phyloP scores from a whole-genome alignment of 2,113 vertebrate species.

The Nothobranchius furzeri region DNA sequence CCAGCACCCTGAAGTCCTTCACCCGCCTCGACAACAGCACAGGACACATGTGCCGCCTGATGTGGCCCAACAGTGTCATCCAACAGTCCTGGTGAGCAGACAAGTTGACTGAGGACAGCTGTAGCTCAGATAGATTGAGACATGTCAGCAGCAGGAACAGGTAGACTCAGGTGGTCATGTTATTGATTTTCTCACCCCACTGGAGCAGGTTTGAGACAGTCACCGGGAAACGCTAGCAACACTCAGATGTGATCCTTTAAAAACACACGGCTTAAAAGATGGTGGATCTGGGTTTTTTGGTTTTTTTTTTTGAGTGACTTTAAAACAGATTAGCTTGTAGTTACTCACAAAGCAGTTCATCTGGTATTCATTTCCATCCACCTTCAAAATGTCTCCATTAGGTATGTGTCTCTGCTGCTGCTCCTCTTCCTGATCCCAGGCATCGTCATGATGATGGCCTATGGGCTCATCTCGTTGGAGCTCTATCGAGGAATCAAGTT shows the following conservation, averaged over 20 bases:
- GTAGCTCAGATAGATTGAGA: background rate
- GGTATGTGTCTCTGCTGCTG: slow-evolving; percentile 92
- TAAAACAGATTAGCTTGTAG: too few relatives aligned
- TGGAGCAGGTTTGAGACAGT: background rate
- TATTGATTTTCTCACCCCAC: slow-evolving; percentile 28
- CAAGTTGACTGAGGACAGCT: background rate
- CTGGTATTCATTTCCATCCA: background rate
- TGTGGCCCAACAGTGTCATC: slow-evolving; percentile 87
- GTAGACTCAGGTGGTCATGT: slow-evolving; percentile 4
- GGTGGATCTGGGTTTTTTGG: background rate
- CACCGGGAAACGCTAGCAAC: background rate
- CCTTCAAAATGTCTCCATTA: slow-evolving; percentile 45
- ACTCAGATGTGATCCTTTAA: too few relatives aligned
- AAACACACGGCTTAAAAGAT: background rate
- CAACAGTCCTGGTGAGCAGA: slow-evolving; percentile 92
- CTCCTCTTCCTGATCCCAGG: slow-evolving; percentile 94
- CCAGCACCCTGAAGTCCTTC: slow-evolving; percentile 90
- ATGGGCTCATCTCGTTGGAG: slow-evolving; percentile 93
- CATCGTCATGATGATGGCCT: slow-evolving; percentile 92
- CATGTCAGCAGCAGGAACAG: too few relatives aligned
- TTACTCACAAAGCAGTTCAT: background rate
- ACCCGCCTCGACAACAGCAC: slow-evolving; percentile 90
- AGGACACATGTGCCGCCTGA: slow-evolving; percentile 91
- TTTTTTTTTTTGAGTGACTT: too few relatives aligned
- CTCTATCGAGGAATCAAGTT: slow-evolving; percentile 94